Conservation (phyloP, 64 coral and sea anemone species). For the Stylophora pistillata region DNA sequence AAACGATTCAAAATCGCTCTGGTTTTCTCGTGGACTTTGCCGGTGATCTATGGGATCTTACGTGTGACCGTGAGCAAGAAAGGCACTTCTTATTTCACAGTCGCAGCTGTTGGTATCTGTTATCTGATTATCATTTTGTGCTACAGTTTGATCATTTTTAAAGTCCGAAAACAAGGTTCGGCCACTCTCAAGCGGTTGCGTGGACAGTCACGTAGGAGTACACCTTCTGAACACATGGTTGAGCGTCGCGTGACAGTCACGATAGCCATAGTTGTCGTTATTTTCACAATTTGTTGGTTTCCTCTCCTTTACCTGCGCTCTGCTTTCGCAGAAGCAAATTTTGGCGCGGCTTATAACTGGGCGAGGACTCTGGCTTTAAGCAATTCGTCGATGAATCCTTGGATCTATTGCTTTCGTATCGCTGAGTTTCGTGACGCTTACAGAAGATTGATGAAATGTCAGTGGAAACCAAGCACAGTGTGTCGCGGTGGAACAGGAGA, state of each 20-base stretch:
- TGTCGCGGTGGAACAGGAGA: not conserved
- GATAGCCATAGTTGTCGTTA: constrained; percentile 76
- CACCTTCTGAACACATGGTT: constrained; percentile 43
- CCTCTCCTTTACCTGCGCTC: constrained; percentile 69
- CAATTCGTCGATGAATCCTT: constrained; percentile 83
- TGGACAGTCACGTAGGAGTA: not conserved
- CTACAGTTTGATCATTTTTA: constrained; percentile 75
- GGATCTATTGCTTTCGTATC: constrained; percentile 87
- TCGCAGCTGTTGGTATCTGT: constrained; percentile 66
- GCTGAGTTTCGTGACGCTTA: constrained; percentile 86
- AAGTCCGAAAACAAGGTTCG: constrained; percentile 68
- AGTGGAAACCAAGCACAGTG: constrained; percentile 19
- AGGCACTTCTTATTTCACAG: constrained; percentile 77
- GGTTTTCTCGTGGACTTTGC: constrained; percentile 58
- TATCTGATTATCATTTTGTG: constrained; percentile 70
- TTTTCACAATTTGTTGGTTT: constrained; percentile 83
- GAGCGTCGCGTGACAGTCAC: constrained; percentile 89
- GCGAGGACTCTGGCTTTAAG: constrained; percentile 77
- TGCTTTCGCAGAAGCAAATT: constrained; percentile 62
- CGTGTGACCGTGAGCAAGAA: constrained; percentile 66
- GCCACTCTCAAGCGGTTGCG: constrained; percentile 45
- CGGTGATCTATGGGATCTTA: constrained; percentile 65
- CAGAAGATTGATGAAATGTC: constrained; percentile 48
- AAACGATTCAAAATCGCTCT: constrained; percentile 57
- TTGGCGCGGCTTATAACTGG: constrained; percentile 85